Conservation (phyloP, 2,113 vertebrate species). For the Phrynosoma blainvillii region DNA sequence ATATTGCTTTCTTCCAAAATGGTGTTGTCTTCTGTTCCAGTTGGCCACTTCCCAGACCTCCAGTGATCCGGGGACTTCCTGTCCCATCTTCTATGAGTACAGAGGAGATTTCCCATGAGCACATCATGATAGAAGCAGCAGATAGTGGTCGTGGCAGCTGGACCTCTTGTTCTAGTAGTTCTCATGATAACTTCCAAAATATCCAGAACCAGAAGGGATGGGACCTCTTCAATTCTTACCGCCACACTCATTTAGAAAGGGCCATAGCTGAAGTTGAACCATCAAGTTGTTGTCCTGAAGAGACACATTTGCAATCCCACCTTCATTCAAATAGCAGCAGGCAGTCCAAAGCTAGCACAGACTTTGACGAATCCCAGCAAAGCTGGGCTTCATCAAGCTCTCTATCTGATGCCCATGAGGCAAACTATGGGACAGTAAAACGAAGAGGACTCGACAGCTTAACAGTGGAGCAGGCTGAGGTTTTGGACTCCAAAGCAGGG, state of each 20-base stretch:
- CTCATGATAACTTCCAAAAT: slow-evolving; percentile 95
- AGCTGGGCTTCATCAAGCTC: slow-evolving; percentile 92
- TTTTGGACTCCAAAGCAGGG: slow-evolving; percentile 73
- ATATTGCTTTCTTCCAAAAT: not conserved
- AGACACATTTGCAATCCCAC: slow-evolving; percentile 70
- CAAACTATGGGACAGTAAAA: slow-evolving; percentile 89
- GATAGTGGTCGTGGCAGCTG: slow-evolving; percentile 96
- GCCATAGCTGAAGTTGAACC: slow-evolving; percentile 85
- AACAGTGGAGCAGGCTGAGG: slow-evolving; percentile 70
- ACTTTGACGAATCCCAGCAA: slow-evolving; percentile 81
- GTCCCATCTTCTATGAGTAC: slow-evolving; percentile 85
- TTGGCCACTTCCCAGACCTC: slow-evolving; percentile 74
- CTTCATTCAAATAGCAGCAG: slow-evolving; percentile 72
- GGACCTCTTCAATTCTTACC: slow-evolving; percentile 80
- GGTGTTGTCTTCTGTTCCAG: slow-evolving; percentile 56
- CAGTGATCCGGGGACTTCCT: slow-evolving; percentile 73
- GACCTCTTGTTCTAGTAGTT: slow-evolving; percentile 96
- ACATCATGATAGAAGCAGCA: slow-evolving; percentile 81
- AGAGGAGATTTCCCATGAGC: slow-evolving; percentile 91
- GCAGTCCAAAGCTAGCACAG: slow-evolving; percentile 75
- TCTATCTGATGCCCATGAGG: slow-evolving; percentile 87
- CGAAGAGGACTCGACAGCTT: slow-evolving; percentile 79
- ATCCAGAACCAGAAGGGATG: slow-evolving; percentile 83
- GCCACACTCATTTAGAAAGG: slow-evolving; percentile 82
- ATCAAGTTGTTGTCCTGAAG: slow-evolving; percentile 69